Evolutionary conservation across 2,113 vertebrate species (phyloP), one percentile per base, ranked within the genome.

Genomic region (Syngnathus floridae): DNA sequence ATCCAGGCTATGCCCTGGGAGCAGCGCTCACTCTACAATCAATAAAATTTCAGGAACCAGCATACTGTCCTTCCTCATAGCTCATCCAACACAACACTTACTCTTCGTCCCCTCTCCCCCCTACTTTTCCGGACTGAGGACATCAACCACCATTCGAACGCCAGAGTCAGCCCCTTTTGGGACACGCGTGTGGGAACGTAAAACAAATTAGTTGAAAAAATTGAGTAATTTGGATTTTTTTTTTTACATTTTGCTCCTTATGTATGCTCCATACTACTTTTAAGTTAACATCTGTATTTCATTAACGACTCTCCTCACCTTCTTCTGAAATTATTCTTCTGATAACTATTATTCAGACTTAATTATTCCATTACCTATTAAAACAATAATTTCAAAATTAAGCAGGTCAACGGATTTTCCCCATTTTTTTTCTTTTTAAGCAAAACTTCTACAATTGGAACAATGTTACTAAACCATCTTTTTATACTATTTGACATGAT

Each of bases 1-100:
- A 87, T 89, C 79, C 87, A 89, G 83, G 68, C 82, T 74, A 87
- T 89, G 86, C 87, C 86, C 58, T 89, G 87, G 87, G 87, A 89
- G 82, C 87, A 89, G 84, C 87, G 87, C 70, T 87, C 87, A 17
- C 87, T 89, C 76, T 89, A 89, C 84, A 89, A 89, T 81, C 87
- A 89, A 85, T 89, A 84, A 89, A 69, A 73, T 41, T 7, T 60
- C 0, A 0, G 65, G 62, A 77, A 43, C 64, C 57, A 2, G 21
- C 43, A 31, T 31, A 31, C 26, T 31, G 22, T 17, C 61, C 17
- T 19, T 40, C 21, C 35, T 46, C 22, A 2, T 70, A 19, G 46
- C 38, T 5, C 61, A 37, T 62, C 65, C 31, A 58, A 55, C 65
- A 56, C 59, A 67, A 21, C 60, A 31, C 16, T 26, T 43, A 55